Evolutionary conservation across 1,140 invertebrate species (phyloP).

Genomic region (Conus ventricosus): DNA sequence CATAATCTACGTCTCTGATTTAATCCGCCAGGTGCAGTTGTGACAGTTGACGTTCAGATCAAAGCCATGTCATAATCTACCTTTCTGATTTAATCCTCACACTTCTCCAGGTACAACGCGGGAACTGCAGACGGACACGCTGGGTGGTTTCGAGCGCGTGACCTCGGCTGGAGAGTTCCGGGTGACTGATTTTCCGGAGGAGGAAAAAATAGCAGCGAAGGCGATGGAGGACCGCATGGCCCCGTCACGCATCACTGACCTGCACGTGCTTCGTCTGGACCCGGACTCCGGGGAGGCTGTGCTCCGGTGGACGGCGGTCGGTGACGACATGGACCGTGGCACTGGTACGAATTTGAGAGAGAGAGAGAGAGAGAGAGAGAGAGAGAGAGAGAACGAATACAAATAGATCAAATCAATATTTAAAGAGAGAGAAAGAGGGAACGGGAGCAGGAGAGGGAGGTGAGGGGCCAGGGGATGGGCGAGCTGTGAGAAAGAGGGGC

Average conservation of each 20-base stretch:
- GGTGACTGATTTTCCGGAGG: conserved; percentile 38
- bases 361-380: too few relatives aligned
- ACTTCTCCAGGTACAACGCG: neutral
- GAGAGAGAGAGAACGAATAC: too few relatives aligned
- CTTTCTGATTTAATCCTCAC: too few relatives aligned
- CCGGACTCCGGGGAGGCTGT: conserved; percentile 19
- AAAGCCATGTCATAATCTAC: too few relatives aligned
- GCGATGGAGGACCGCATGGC: conserved; percentile 41
- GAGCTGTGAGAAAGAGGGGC: too few relatives aligned
- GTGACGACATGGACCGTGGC: conserved; percentile 50
- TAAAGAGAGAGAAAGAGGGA: too few relatives aligned
- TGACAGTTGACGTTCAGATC: too few relatives aligned
- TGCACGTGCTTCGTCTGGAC: conserved; percentile 35
- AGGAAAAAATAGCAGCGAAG: neutral
- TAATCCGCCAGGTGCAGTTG: too few relatives aligned
- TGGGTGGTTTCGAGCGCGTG: conserved; percentile 48
- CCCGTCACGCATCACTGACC: conserved; percentile 49
- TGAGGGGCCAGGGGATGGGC: too few relatives aligned
- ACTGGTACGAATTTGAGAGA: conserved; percentile 28
- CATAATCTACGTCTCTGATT: too few relatives aligned
- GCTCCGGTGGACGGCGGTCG: conserved; percentile 51
- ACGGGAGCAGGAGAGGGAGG: too few relatives aligned
- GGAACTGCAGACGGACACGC: neutral
- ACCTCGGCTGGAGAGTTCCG: conserved; percentile 52
- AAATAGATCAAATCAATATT: too few relatives aligned